phyloP scores from a whole-genome alignment of 2,888 invertebrate species.

The Drosophila austrosaltans region DNA sequence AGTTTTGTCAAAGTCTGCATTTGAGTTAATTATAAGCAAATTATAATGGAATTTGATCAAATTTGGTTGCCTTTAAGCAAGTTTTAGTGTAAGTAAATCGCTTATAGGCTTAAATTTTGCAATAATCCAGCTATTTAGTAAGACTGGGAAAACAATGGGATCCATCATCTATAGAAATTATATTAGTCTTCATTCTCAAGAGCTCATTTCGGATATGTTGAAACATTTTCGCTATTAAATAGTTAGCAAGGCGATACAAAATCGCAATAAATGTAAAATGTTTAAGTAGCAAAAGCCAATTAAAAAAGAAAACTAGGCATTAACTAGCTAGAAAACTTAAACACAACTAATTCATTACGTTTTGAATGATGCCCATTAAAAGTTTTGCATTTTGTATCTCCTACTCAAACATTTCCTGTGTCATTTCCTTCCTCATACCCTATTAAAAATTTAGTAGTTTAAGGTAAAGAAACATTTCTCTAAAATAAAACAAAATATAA shows the following conservation, averaged over 20 bases:
- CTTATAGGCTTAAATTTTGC: neutral
- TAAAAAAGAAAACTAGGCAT: neutral
- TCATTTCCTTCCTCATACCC: too few species aligned
- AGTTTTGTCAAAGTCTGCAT: neutral
- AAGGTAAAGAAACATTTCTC: neutral
- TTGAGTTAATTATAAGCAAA: constrained; percentile 7
- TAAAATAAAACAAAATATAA: too few species aligned
- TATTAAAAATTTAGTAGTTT: neutral
- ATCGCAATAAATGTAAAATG: neutral
- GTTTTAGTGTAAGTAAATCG: constrained; percentile 1
- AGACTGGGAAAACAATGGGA: neutral
- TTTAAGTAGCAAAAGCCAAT: neutral
- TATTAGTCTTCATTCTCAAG: neutral
- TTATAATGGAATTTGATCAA: neutral
- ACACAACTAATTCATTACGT: neutral
- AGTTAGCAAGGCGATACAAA: neutral
- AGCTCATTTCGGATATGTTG: neutral
- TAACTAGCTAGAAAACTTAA: constrained; percentile 1
- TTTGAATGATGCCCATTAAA: neutral
- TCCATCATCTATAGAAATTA: neutral
- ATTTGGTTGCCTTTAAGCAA: neutral
- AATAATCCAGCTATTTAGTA: neutral
- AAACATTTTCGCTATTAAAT: neutral
- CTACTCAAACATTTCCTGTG: neutral
- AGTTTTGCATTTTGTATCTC: neutral